Conservation (phyloP, 2,113 vertebrate species). For the Thamnaconus septentrionalis region DNA sequence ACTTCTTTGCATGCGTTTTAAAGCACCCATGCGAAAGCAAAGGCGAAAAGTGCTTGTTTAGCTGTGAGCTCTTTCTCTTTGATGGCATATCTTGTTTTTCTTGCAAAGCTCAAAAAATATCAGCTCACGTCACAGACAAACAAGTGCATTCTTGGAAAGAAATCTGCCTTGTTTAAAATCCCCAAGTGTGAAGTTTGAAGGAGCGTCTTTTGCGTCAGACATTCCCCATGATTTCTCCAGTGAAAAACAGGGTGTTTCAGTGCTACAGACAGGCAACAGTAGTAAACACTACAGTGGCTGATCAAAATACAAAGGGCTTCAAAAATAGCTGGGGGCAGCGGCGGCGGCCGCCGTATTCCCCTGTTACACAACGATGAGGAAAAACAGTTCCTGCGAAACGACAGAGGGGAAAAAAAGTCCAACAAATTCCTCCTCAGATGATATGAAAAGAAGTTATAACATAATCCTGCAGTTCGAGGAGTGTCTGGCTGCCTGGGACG, state of each 20-base stretch:
- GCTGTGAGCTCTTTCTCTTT: too few relatives aligned
- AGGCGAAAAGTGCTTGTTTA: too few relatives aligned
- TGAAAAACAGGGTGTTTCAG: conserved; percentile 9
- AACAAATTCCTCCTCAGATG: conserved; percentile 49
- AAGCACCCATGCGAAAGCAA: too few relatives aligned
- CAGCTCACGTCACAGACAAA: too few relatives aligned
- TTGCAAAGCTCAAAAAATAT: too few relatives aligned
- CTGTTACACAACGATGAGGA: conserved; percentile 16
- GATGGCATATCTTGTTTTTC: too few relatives aligned
- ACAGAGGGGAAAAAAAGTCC: conserved; percentile 37
- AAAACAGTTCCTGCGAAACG: conserved; percentile 29
- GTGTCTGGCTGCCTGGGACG: conserved; percentile 15
- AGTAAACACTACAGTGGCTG: conserved; percentile 30
- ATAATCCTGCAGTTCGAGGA: conserved; percentile 43
- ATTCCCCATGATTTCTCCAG: conserved; percentile 3
- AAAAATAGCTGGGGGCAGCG: conserved; percentile 35
- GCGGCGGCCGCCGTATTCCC: conserved; percentile 8
- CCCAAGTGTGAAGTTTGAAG: background rate
- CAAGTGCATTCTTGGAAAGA: too few relatives aligned
- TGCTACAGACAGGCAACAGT: conserved; percentile 7
- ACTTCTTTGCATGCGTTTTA: too few relatives aligned
- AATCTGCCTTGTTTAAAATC: too few relatives aligned
- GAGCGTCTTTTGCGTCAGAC: background rate
- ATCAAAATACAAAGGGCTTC: conserved; percentile 41
- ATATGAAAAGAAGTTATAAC: conserved; percentile 30